Evolutionary conservation across 2,888 invertebrate species (phyloP).

Genomic region (Ectemnius lituratus): DNA sequence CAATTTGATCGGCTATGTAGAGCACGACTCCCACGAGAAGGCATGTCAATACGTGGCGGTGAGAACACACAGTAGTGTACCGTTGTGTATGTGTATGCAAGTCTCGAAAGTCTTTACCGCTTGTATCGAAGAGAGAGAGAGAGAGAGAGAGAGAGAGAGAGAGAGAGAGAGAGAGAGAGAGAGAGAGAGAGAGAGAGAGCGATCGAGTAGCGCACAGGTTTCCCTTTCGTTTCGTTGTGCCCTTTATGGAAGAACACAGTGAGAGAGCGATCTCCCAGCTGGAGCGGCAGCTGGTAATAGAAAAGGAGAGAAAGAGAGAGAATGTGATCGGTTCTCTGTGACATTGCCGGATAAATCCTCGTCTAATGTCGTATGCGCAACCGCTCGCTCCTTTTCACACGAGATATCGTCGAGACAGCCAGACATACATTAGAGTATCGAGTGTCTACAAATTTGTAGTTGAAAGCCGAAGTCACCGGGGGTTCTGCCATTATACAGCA

Average conservation of each 20-base stretch:
- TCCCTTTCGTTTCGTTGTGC: slow-evolving; percentile 49
- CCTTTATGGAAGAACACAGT: slow-evolving; percentile 26
- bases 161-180: not conserved
- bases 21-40: slow-evolving; percentile 14
- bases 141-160: slow-evolving; percentile 4
- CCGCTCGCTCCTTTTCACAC: slow-evolving; percentile 4
- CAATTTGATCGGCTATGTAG: slow-evolving; percentile 31
- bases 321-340: not conserved
- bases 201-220: slow-evolving; percentile 33
- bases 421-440: not conserved
- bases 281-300: not conserved
- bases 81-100: slow-evolving; percentile 15
- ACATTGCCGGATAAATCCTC: slow-evolving; percentile 9
- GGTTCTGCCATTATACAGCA: not conserved
- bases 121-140: not conserved
- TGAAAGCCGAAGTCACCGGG: not conserved
- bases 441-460: not conserved
- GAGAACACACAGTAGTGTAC: too few species aligned
- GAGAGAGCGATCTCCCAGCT: not conserved
- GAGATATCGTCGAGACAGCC: not conserved
- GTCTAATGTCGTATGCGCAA: slow-evolving; percentile 2
- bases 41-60: too few species aligned
- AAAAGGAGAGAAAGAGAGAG: too few species aligned
- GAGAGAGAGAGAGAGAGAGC: slow-evolving; percentile 8
- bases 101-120: slow-evolving; percentile 22